Conservation (phyloP, 1,140 invertebrate genomes). For the Idris sp. region DNA sequence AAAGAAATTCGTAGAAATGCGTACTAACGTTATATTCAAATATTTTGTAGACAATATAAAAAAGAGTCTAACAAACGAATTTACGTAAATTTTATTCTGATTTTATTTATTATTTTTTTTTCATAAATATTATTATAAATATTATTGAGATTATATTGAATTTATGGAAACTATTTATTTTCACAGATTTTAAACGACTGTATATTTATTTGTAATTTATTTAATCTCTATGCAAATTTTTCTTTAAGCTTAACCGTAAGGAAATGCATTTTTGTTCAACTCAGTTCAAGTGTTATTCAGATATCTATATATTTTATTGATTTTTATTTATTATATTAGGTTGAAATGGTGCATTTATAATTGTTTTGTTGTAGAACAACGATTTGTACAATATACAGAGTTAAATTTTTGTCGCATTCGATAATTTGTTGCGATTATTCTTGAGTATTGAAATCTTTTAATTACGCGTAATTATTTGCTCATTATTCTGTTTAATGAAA, state of each 20-base stretch:
- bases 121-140: too few species aligned
- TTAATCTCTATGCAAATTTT: conserved; percentile 16
- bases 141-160: too few species aligned
- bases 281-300: too few species aligned
- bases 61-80: conserved; percentile 6
- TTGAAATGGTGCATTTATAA: conserved; percentile 21
- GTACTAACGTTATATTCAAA: conserved; percentile 24
- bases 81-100: conserved; percentile 1
- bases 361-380: conserved; percentile 8
- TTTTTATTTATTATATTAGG: conserved; percentile 13
- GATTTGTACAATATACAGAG: conserved; percentile 12
- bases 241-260: neutral
- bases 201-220: conserved; percentile 34
- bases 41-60: conserved; percentile 13
- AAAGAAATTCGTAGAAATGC: conserved; percentile 7
- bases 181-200: too few species aligned
- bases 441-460: too few species aligned
- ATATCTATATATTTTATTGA: conserved; percentile 35
- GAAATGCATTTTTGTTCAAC: conserved; percentile 21
- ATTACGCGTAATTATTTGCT: too few species aligned
- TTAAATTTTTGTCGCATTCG: neutral
- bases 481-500: too few species aligned
- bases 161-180: too few species aligned
- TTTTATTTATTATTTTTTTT: conserved; percentile 16
- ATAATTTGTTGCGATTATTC: too few species aligned